phyloP scores from a whole-genome alignment of 2,888 invertebrate species.

The Spilarctia lutea region DNA sequence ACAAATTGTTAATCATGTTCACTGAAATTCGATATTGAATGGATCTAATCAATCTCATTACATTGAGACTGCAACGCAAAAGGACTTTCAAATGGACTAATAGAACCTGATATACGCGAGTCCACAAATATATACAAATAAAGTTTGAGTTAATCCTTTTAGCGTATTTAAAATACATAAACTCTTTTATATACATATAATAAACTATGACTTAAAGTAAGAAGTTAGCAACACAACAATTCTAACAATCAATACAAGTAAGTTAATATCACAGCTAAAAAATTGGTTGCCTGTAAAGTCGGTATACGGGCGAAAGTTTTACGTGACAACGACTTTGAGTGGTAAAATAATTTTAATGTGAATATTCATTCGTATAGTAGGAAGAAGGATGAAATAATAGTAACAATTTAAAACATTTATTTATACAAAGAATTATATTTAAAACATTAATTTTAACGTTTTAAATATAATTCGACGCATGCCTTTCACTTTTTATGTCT shows the following conservation, averaged over 20 bases:
- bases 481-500: no score
- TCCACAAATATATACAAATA: background rate
- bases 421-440: no score
- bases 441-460: no score
- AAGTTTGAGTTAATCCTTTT: background rate
- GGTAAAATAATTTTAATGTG: no score
- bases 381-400: no score
- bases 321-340: no score
- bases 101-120: background rate
- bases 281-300: no score
- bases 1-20: background rate
- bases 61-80: background rate
- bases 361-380: no score
- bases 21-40: background rate
- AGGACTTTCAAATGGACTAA: background rate
- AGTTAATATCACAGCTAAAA: no score
- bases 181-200: background rate
- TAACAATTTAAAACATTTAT: no score
- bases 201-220: background rate
- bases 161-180: background rate
- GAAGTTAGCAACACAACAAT: background rate
- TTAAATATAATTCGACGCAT: no score
- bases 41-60: slow-evolving; percentile 11
- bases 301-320: no score
- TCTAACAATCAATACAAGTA: background rate